Percentiles rank a stretch among this genome's conserved stretches.
phyloP scores from a whole-genome alignment of 2,797 vertebrate species.

The Microhierax caerulescens region DNA sequence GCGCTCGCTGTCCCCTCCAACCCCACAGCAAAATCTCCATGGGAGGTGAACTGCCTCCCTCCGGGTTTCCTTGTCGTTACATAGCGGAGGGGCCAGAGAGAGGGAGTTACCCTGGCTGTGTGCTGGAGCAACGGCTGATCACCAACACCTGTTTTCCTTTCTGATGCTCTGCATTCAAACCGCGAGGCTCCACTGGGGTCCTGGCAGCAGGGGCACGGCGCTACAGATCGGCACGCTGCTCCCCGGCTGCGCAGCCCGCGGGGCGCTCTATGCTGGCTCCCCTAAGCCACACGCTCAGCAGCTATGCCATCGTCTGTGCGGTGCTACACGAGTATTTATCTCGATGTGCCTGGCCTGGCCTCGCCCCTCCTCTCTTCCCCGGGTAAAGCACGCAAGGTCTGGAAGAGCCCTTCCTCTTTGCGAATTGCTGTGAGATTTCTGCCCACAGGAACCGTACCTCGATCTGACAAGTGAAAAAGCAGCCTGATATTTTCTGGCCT shows the following conservation, averaged over 20 bases:
- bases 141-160: background rate
- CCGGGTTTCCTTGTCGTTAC: background rate
- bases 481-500: background rate
- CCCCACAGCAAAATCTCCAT: background rate
- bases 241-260: background rate
- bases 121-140: background rate
- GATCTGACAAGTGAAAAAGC: background rate
- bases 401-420: background rate
- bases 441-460: background rate
- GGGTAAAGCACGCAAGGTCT: background rate
- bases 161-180: background rate
- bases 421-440: background rate
- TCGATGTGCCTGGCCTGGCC: background rate
- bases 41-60: background rate
- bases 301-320: fast-evolving
- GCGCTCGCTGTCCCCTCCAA: background rate
- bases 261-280: background rate
- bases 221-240: background rate
- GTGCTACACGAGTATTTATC: background rate
- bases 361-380: background rate
- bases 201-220: background rate
- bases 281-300: fast-evolving
- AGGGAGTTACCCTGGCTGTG: background rate
- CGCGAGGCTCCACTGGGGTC: background rate
- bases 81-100: background rate